Evolutionary conservation across 2,797 vertebrate genomes (phyloP).

Genomic region (Molossus alvarezi): DNA sequence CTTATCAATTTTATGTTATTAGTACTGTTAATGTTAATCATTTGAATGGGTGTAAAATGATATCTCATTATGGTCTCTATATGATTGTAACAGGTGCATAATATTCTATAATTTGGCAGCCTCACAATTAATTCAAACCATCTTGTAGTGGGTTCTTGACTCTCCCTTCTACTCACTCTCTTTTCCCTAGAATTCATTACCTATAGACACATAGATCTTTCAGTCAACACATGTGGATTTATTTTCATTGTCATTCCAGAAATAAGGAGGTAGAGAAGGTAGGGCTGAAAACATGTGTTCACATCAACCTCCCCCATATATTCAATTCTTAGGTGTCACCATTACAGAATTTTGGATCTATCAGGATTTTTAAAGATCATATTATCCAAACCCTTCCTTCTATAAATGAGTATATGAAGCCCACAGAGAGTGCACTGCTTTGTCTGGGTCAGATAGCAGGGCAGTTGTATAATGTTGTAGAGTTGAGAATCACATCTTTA

Average conservation of each 20-base stretch:
- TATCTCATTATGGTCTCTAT: background rate
- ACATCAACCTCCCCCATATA: background rate
- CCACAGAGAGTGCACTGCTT: background rate
- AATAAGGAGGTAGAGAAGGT: constrained; percentile 18
- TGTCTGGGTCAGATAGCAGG: background rate
- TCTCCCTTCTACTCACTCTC: background rate
- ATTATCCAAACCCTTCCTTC: background rate
- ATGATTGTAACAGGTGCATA: background rate
- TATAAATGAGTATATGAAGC: background rate
- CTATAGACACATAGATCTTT: background rate
- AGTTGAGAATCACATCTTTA: background rate
- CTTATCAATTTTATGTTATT: background rate
- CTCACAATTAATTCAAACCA: background rate
- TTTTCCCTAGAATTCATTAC: background rate
- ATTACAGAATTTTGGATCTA: background rate
- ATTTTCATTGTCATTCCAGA: background rate
- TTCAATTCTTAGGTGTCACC: background rate
- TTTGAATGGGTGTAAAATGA: background rate
- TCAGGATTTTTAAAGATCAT: background rate
- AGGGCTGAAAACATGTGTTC: background rate
- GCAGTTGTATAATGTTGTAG: background rate
- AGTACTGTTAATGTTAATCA: background rate
- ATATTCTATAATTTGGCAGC: background rate
- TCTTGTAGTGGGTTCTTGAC: background rate
- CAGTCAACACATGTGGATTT: background rate